A percentile compares a stretch with the other conserved stretches of the same genome.
Conservation (phyloP, 2,797 vertebrate genomes). For the Sternotherus odoratus region DNA sequence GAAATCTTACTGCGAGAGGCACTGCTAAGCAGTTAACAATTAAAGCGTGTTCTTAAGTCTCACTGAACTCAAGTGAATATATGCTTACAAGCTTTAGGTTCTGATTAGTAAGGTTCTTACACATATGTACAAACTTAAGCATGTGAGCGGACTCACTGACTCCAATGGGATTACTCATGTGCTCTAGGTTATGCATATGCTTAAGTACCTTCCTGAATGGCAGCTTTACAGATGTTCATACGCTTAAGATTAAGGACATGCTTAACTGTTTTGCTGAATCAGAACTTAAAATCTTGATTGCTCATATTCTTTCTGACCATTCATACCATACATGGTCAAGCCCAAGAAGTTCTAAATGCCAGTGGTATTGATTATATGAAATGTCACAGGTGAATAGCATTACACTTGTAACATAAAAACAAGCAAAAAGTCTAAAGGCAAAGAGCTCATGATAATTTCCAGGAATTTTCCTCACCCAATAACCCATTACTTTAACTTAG, state of each 20-base stretch:
- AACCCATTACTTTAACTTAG: slow-evolving; percentile 34
- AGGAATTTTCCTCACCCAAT: slow-evolving; percentile 5
- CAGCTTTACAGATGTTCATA: neutral
- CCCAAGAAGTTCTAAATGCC: neutral
- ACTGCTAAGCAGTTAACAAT: neutral
- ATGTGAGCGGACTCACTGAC: neutral
- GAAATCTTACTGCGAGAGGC: neutral
- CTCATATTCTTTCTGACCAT: neutral
- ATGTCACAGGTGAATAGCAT: neutral
- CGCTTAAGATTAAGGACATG: neutral
- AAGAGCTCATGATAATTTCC: neutral
- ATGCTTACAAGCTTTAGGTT: neutral
- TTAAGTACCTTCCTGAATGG: neutral
- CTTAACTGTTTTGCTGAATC: neutral
- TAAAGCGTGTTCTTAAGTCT: neutral
- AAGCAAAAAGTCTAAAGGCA: neutral
- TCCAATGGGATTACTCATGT: neutral
- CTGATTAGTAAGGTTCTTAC: neutral
- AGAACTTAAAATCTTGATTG: neutral
- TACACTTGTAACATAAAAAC: neutral
- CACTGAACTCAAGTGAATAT: slow-evolving; percentile 20
- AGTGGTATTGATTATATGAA: neutral
- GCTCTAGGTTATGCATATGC: neutral
- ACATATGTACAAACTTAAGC: neutral
- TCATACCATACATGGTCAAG: neutral